phyloP scores from a whole-genome alignment of 2,888 invertebrate genomes.

The Eupithecia exiguata region DNA sequence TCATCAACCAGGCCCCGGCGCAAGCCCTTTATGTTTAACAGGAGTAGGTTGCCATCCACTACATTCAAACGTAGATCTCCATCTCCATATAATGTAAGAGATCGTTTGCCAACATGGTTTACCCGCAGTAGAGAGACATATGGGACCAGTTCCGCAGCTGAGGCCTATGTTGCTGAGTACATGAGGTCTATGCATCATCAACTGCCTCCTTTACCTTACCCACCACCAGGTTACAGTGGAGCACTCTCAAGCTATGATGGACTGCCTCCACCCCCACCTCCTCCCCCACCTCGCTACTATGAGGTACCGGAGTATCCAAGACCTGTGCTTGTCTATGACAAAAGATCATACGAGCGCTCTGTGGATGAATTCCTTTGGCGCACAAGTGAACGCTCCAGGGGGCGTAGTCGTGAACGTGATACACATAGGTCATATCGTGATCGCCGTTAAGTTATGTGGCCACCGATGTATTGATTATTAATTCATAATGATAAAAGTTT shows the following conservation, averaged over 20 bases:
- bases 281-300: slow-evolving; percentile 84
- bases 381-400: slow-evolving; percentile 87
- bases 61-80: slow-evolving; percentile 84
- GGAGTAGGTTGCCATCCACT: slow-evolving; percentile 84
- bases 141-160: slow-evolving; percentile 84
- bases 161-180: slow-evolving; percentile 94
- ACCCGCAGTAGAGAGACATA: slow-evolving; percentile 79
- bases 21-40: slow-evolving; percentile 86
- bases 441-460: slow-evolving; percentile 77
- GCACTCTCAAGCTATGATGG: slow-evolving; percentile 84
- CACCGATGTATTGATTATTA: slow-evolving; percentile 73
- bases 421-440: slow-evolving; percentile 85
- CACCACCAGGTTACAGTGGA: slow-evolving; percentile 82
- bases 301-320: slow-evolving; percentile 91
- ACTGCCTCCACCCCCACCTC: slow-evolving; percentile 88
- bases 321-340: slow-evolving; percentile 86
- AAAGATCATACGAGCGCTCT: slow-evolving; percentile 93
- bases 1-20: slow-evolving; percentile 81
- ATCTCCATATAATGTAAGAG: slow-evolving; percentile 83
- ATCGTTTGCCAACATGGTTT: slow-evolving; percentile 86
- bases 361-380: slow-evolving; percentile 94
- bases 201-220: slow-evolving; percentile 92
- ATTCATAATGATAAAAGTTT: slow-evolving; percentile 58
- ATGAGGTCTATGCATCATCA: slow-evolving; percentile 95
- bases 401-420: slow-evolving; percentile 84